Conservation (phyloP, 2,888 invertebrate genomes). For the Hypercompe scribonia region DNA sequence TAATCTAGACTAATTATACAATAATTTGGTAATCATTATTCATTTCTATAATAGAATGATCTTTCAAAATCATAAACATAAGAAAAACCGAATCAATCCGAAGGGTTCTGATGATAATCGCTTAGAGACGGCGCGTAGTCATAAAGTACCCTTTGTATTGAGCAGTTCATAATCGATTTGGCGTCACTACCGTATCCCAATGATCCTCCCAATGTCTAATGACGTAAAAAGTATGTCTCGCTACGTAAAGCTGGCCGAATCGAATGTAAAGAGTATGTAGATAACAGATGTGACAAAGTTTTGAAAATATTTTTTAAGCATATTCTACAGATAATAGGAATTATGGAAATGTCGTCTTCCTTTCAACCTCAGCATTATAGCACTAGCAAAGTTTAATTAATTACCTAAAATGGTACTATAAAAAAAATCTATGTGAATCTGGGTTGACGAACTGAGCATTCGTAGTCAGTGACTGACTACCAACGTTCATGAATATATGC, state of each 20-base stretch:
- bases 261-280: constrained; percentile 62
- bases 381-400: neutral
- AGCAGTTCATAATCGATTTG: constrained; percentile 75
- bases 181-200: constrained; percentile 72
- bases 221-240: constrained; percentile 86
- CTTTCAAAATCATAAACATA: neutral
- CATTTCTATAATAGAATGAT: neutral
- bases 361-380: neutral
- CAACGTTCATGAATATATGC: too few relatives aligned
- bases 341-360: neutral
- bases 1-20: neutral
- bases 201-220: constrained; percentile 81
- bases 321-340: too few relatives aligned
- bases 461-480: neutral
- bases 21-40: neutral
- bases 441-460: too few relatives aligned
- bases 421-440: too few relatives aligned
- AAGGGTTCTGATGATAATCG: constrained; percentile 18
- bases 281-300: constrained; percentile 47
- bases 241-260: constrained; percentile 70
- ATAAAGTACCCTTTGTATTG: constrained; percentile 51
- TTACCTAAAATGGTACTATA: neutral
- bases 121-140: constrained; percentile 34
- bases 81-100: neutral
- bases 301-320: neutral